Percentiles rank a stretch among this genome's conserved stretches.
Evolutionary conservation across 1,140 invertebrate species (phyloP).

Genomic region (Ceratina australensis): DNA sequence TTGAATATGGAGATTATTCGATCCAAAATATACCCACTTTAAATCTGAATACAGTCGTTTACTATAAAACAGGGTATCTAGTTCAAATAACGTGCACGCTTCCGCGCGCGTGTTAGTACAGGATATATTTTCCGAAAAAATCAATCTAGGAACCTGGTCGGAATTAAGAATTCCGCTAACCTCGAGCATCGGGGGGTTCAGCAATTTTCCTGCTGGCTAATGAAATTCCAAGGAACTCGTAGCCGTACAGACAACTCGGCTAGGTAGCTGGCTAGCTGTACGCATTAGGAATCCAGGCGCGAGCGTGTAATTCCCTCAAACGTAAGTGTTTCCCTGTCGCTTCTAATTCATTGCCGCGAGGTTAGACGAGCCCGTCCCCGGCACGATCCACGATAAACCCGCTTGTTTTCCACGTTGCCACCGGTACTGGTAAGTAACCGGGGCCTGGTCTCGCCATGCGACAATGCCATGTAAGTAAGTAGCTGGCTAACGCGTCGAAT

Average conservation of each 20-base stretch:
- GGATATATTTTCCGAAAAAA: no score
- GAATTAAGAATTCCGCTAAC: no score
- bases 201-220: no score
- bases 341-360: constrained; percentile 9
- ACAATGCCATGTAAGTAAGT: constrained; percentile 43
- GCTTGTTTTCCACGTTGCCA: constrained; percentile 5
- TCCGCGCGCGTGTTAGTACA: no score
- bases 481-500: constrained; percentile 29
- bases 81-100: no score
- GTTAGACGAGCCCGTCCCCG: neutral
- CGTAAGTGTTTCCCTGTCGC: constrained; percentile 9
- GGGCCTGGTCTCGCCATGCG: neutral
- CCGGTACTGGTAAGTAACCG: neutral
- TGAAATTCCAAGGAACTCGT: neutral
- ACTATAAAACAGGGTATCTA: no score
- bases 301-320: constrained; percentile 3
- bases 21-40: no score
- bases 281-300: constrained; percentile 7
- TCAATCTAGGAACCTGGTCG: no score
- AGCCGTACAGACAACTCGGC: no score
- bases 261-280: no score
- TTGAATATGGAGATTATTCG: neutral
- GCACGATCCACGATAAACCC: constrained; percentile 10
- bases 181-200: no score
- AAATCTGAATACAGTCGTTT: no score